Percentiles rank a stretch among this genome's conserved stretches.
These are phyloP conservation scores for Epiperipatus broadwayi DNA, from an alignment of 2,888 invertebrate genomes.

Conservation along the genomic window DNA sequence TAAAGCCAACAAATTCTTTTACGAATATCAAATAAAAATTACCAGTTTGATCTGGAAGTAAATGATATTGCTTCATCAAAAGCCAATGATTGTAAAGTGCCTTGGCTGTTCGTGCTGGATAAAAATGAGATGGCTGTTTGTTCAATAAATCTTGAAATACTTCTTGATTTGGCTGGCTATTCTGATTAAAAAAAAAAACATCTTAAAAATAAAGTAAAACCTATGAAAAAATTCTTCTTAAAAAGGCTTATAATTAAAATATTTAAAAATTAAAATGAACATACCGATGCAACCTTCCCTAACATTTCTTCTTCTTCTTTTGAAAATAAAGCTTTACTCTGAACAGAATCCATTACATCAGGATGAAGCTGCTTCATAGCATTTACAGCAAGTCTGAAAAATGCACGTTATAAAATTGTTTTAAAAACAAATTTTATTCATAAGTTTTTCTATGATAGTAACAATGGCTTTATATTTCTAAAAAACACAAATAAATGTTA, in stretches of 20 bases:
- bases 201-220: slow-evolving; percentile 18
- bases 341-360: slow-evolving; percentile 63
- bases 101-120: slow-evolving; percentile 66
- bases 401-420: too few species aligned
- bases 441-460: too few species aligned
- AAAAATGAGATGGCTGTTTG: slow-evolving; percentile 64
- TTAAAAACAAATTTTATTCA: too few species aligned
- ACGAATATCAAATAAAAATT: slow-evolving; percentile 14
- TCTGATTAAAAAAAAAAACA: slow-evolving; percentile 20
- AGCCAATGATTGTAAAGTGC: slow-evolving; percentile 74
- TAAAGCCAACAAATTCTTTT: background rate
- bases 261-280: slow-evolving; percentile 24
- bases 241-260: slow-evolving; percentile 9
- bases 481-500: too few species aligned
- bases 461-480: too few species aligned
- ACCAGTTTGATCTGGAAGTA: slow-evolving; percentile 72
- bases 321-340: slow-evolving; percentile 72
- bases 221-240: too few species aligned
- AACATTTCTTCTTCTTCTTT: slow-evolving; percentile 70
- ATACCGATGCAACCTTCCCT: slow-evolving; percentile 54
- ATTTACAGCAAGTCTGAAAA: slow-evolving; percentile 53
- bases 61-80: slow-evolving; percentile 68
- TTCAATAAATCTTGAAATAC: slow-evolving; percentile 65
- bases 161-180: slow-evolving; percentile 36
- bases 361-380: slow-evolving; percentile 87